phyloP scores from a whole-genome alignment of 2,888 invertebrate genomes.

The Argyresthia goedartella region DNA sequence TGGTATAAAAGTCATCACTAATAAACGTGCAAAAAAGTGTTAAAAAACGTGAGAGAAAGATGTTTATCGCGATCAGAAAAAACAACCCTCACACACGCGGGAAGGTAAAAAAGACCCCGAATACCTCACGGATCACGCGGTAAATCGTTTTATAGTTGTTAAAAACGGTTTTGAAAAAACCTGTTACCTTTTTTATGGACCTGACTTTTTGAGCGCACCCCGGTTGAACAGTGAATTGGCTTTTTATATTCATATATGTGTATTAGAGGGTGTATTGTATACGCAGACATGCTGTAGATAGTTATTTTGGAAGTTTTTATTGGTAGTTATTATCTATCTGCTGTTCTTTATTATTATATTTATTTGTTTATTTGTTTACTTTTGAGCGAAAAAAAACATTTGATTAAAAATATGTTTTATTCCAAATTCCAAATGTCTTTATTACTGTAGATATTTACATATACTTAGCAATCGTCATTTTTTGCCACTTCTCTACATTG shows the following conservation, averaged over 20 bases:
- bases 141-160: constrained; percentile 33
- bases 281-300: too few relatives aligned
- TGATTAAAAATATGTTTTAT: too few relatives aligned
- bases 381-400: too few relatives aligned
- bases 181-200: constrained; percentile 46
- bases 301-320: too few relatives aligned
- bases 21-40: constrained; percentile 40
- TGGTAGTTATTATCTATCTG: too few relatives aligned
- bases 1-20: constrained; percentile 35
- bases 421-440: too few relatives aligned
- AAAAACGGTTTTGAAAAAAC: constrained; percentile 41
- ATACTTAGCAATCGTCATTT: too few relatives aligned
- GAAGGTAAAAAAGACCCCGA: constrained; percentile 40
- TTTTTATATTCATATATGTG: constrained; percentile 14
- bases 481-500: too few relatives aligned
- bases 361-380: too few relatives aligned
- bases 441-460: too few relatives aligned
- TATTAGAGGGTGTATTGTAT: neutral
- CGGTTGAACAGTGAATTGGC: constrained; percentile 15
- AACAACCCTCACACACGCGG: constrained; percentile 29
- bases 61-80: constrained; percentile 45
- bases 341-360: too few relatives aligned
- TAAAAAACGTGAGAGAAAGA: constrained; percentile 61
- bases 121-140: constrained; percentile 19
- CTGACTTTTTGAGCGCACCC: constrained; percentile 27